Conservation (phyloP, 2,113 vertebrate species). For the Misgurnus anguillicaudatus region DNA sequence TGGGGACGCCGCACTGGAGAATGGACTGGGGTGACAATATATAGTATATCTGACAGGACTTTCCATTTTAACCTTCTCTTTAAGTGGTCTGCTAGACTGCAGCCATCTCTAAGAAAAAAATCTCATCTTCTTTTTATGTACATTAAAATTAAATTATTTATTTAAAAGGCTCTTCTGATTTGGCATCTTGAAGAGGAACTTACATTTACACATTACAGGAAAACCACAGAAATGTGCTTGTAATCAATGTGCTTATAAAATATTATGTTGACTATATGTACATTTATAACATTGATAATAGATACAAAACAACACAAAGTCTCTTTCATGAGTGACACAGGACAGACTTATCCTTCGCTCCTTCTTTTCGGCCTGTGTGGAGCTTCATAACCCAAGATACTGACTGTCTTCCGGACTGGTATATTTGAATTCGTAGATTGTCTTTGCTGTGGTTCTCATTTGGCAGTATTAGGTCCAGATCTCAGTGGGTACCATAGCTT, state of each 20-base stretch:
- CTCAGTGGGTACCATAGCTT: slow-evolving; percentile 94
- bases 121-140: background rate
- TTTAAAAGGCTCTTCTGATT: slow-evolving; percentile 14
- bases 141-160: slow-evolving; percentile 19
- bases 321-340: background rate
- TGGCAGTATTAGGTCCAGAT: slow-evolving; percentile 87
- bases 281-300: slow-evolving; percentile 13
- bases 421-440: background rate
- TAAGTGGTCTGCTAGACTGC: background rate
- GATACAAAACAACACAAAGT: background rate
- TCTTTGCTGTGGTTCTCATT: background rate
- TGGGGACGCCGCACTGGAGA: slow-evolving; percentile 7
- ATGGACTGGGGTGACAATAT: slow-evolving; percentile 6
- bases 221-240: background rate
- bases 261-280: slow-evolving; percentile 13
- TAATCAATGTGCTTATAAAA: slow-evolving; percentile 29
- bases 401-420: background rate
- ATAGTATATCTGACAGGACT: slow-evolving; percentile 12
- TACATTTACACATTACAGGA: background rate
- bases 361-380: background rate
- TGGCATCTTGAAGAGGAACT: background rate
- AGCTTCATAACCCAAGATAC: background rate
- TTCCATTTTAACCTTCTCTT: slow-evolving; percentile 1
- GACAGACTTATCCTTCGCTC: background rate
- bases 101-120: background rate